Evolutionary conservation across 2,888 invertebrate genomes (phyloP).

Genomic region (Apamea crenata): DNA sequence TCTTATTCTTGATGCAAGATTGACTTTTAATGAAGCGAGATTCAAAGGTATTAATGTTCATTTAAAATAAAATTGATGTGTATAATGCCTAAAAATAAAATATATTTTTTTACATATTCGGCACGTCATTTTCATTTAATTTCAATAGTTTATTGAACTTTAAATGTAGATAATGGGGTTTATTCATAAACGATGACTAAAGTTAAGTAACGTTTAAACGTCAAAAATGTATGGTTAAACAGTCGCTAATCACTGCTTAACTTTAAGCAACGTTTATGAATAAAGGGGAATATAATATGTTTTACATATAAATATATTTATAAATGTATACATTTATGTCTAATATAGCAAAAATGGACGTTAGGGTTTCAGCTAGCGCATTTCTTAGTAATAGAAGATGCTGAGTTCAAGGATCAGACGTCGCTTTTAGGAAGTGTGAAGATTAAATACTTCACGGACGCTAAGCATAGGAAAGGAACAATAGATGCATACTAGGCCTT

Average conservation of each 20-base stretch:
- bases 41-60: conserved; percentile 15
- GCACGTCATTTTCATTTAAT: conserved; percentile 26
- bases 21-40: conserved; percentile 42
- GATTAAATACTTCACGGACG: conserved; percentile 10
- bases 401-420: conserved; percentile 35
- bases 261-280: too few species aligned
- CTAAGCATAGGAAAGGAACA: neutral
- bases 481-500: neutral
- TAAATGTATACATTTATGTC: conserved; percentile 64
- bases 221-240: too few species aligned
- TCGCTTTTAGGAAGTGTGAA: conserved; percentile 17
- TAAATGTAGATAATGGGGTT: conserved; percentile 58
- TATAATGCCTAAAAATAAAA: neutral
- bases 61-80: conserved; percentile 4
- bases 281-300: conserved; percentile 49
- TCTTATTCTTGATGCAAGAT: conserved; percentile 48
- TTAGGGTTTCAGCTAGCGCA: conserved; percentile 71
- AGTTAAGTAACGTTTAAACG: too few species aligned
- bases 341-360: conserved; percentile 77
- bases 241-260: too few species aligned
- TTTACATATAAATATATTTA: conserved; percentile 64
- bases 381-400: conserved; percentile 51
- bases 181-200: too few species aligned
- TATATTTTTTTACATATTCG: neutral
- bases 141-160: conserved; percentile 51